Percentiles rank a stretch among this genome's conserved stretches.
These are phyloP conservation scores for Drosophila ochracea DNA, from an alignment of 2,888 invertebrate genomes.

Conservation along the genomic window DNA sequence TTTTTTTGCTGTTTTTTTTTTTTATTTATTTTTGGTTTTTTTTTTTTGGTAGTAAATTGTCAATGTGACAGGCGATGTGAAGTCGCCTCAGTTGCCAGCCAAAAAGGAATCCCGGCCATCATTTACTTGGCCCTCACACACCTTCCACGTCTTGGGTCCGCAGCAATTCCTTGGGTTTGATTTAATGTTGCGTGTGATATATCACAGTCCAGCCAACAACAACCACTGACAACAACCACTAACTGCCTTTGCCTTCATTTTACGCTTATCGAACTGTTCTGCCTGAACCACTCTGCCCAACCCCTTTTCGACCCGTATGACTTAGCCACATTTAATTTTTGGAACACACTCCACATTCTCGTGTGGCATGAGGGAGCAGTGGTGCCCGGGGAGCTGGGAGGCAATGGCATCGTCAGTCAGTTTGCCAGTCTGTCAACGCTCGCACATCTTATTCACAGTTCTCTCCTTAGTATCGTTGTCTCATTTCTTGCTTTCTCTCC, in stretches of 20 bases:
- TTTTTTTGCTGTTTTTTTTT: neutral
- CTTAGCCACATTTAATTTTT: conserved; percentile 69
- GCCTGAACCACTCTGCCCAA: conserved; percentile 9
- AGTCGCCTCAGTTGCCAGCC: conserved; percentile 44
- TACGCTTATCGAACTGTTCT: conserved; percentile 69
- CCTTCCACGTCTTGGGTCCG: conserved; percentile 47
- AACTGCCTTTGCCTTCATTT: conserved; percentile 67
- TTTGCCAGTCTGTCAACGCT: conserved; percentile 72
- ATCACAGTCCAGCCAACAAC: conserved; percentile 65
- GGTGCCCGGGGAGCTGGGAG: neutral
- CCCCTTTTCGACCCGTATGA: conserved; percentile 9
- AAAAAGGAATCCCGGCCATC: conserved; percentile 58
- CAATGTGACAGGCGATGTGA: conserved; percentile 79
- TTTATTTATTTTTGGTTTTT: conserved; percentile 2
- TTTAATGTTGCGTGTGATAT: conserved; percentile 83
- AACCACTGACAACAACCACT: conserved; percentile 42
- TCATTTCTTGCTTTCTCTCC: conserved; percentile 7
- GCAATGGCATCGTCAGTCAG: conserved; percentile 53
- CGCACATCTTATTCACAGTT: conserved; percentile 75
- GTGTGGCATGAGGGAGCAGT: neutral
- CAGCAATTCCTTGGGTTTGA: conserved; percentile 73
- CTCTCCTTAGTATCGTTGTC: neutral
- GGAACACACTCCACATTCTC: conserved; percentile 26
- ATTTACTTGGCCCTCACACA: conserved; percentile 54
- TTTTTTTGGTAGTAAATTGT: conserved; percentile 80